Base-by-base conservation (phyloP, 2,113 vertebrate genomes). In the Calonectris borealis region DNA sequence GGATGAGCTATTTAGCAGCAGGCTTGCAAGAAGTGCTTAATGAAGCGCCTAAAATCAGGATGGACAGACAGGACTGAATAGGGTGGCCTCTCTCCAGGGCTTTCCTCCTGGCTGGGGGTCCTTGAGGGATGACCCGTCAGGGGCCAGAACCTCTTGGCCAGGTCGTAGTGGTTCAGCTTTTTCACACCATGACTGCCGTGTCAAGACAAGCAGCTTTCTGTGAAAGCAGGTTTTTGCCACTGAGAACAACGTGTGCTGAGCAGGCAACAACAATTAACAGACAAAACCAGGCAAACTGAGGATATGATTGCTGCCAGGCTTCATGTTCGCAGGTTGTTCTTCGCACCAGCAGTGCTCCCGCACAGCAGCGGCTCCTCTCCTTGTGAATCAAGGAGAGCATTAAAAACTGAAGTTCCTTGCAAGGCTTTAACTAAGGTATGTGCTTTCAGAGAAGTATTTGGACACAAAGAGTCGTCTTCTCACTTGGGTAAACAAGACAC, bases 291-390 rank as follows among this genome's bases (percentile, higher is more conserved):
- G 82, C 32, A 73, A 55, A 22, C 7, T 3, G 38, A 38, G 76
- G 32, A 9, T n/a, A 26, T 4, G 65, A 46, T 7, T 46, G 10
- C 54, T 69, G 58, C 68, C 83, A 71, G 60, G 75, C 66, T 73
- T 49, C 42, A 2, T 6, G 24, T 54, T 36, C 3, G 1, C 46
- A 49, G n/a, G 49, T 49, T 48, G n/a, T 32, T 88, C 62, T 48
- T 36, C 1, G 2, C 32, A 21, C 25, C 0, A 0, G 34, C 31
- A 21, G 4, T 40, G 7, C 42, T 93, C 55, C 48, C 1, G 3
- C 25, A 5, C 51, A 16, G 0, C 76, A 46, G 83, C 71, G 44
- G 4, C 52, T 88, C 46, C 46, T 48, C 65, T 90, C 57, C 57
- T 48, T 14, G 5, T 11, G 34, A 83, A 68, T 16, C 44, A 40